Conservation (phyloP, 1,140 invertebrate species). For the Apocrypta bakeri region DNA sequence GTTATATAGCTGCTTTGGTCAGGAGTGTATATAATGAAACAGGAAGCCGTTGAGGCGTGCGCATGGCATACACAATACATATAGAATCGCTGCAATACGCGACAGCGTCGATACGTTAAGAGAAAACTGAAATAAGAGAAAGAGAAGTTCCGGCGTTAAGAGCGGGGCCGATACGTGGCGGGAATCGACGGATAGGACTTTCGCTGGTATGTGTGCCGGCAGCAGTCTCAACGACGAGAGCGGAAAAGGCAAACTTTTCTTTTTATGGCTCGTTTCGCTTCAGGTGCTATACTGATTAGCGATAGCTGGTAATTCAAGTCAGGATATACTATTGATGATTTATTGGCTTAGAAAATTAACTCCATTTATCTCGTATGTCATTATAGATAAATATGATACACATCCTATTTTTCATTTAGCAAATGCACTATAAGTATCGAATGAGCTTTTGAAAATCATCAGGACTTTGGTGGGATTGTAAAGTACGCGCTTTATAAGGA, state of each 20-base stretch:
- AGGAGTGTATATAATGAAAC: conserved; percentile 52
- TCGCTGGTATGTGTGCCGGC: conserved; percentile 17
- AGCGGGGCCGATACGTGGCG: conserved; percentile 57
- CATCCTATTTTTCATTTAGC: too few relatives aligned
- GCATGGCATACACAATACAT: conserved; percentile 54
- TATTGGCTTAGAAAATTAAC: too few relatives aligned
- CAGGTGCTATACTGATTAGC: too few relatives aligned
- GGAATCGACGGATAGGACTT: conserved; percentile 50
- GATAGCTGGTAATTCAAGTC: too few relatives aligned
- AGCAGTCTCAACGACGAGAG: too few relatives aligned
- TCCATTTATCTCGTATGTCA: background rate
- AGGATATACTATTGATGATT: too few relatives aligned
- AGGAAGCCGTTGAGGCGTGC: conserved; percentile 59
- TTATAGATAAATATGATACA: too few relatives aligned
- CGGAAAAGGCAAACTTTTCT: too few relatives aligned
- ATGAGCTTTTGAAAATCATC: background rate
- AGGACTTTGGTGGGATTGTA: too few relatives aligned
- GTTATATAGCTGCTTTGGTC: conserved; percentile 22
- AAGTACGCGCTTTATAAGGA: background rate
- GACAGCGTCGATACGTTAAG: background rate
- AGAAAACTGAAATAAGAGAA: background rate
- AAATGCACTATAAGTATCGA: too few relatives aligned
- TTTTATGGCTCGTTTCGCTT: too few relatives aligned
- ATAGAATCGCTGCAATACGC: too few relatives aligned
- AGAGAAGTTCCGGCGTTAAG: conserved; percentile 49